A percentile compares a stretch with the other conserved stretches of the same genome.
These are phyloP conservation scores for Entomobrya multifasciata DNA, from an alignment of 2,888 invertebrate genomes.

Conservation along the genomic window DNA sequence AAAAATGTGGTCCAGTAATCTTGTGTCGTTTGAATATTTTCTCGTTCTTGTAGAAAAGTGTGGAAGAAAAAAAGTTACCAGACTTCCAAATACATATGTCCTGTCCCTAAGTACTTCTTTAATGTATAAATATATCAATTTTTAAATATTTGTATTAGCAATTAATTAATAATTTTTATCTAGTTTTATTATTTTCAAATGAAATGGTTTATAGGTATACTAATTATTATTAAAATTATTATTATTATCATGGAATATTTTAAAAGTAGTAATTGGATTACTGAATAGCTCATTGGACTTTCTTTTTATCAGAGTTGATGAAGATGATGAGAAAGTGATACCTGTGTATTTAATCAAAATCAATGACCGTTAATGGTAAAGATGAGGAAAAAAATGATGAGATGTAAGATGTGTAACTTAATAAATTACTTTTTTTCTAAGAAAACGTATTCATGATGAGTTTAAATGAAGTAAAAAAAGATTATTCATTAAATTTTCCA, in stretches of 20 bases:
- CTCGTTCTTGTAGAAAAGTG: background rate
- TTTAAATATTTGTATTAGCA: background rate
- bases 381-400: background rate
- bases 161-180: background rate
- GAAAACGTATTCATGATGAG: slow-evolving; percentile 26
- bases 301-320: background rate
- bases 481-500: background rate
- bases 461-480: background rate
- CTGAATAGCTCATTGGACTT: slow-evolving; percentile 3
- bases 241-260: background rate
- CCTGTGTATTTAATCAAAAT: background rate
- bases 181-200: too few species aligned
- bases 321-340: background rate
- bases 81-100: slow-evolving; percentile 39
- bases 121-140: slow-evolving; percentile 3
- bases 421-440: background rate
- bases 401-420: background rate
- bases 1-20: background rate
- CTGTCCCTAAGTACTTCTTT: background rate
- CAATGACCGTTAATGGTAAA: background rate
- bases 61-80: slow-evolving; percentile 23
- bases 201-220: slow-evolving; percentile 26
- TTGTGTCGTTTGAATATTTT: background rate
- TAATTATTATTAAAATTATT: slow-evolving; percentile 23
- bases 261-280: background rate